Evolutionary conservation across 2,888 invertebrate species (phyloP), one percentile per base, ranked within the genome.

Genomic region (Clepsis dumicolana): DNA sequence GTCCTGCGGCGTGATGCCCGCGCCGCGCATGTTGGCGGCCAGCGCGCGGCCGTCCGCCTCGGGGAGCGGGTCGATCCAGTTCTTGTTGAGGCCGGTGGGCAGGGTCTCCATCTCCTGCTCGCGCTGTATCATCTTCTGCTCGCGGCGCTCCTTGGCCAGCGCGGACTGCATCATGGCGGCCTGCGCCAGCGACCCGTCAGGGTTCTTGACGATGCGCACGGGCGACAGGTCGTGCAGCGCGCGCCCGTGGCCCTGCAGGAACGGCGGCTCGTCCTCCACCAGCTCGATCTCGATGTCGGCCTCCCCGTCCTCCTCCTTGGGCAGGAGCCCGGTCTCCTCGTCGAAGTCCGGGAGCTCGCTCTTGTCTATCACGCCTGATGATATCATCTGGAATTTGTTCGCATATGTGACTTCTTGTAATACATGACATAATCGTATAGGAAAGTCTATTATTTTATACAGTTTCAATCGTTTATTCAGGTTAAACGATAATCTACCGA

Each of bases 121-220:
- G 27, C 99, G 90, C 77, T 98, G 98, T n/a, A 98, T 89, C 98
- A 98, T 98, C 90, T 99, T 99, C 80, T 97, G 96, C 85, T 99
- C 99, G 53, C 99, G 94, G 62, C 99, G 94, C 85, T 99, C 99
- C 83, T 99, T 99, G 0, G 99, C 98, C 52, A 99, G 87, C 0
- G 99, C 99, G 12, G 98, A 98, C 88, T 99, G 99, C 99, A 99
- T 99, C 98, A 99, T 99, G 0, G 99, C 99, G 0, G 99, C 99
- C 88, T 99, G 99, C 0, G 99, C 99, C 24, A 99, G 90, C 0
- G 99, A 99, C 0, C 99, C 99, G 87, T 99, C 99, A 0, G 99
- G 99, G 94, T 99, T 99, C 93, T 99, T 99, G 0, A 99, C 98
- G 74, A 99, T 99, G 74, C 97, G 92, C 2, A 99, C 98, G 0